Evolutionary conservation across 1,140 invertebrate species (phyloP).

Genomic region (Eulimnadia texana): DNA sequence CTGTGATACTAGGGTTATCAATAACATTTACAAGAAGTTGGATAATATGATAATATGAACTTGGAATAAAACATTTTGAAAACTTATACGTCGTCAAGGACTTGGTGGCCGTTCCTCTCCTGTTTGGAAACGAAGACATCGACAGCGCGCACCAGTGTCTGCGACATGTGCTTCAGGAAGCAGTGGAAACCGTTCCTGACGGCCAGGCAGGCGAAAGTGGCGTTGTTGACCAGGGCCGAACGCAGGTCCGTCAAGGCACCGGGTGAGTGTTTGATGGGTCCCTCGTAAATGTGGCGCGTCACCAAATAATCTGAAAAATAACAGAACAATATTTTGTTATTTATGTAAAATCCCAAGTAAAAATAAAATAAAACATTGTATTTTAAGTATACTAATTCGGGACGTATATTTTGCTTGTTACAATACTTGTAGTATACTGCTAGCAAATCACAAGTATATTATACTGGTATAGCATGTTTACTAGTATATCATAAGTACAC

Average conservation of each 20-base stretch:
- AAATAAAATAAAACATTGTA: not conserved
- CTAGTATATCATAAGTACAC: too few relatives aligned
- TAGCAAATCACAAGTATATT: too few relatives aligned
- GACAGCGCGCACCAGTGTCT: slow-evolving; percentile 77
- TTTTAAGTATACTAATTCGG: too few relatives aligned
- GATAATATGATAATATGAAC: not conserved
- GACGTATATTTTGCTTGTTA: too few relatives aligned
- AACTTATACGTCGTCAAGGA: slow-evolving; percentile 63
- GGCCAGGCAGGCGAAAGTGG: slow-evolving; percentile 94
- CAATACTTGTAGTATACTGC: too few relatives aligned
- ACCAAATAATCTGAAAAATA: slow-evolving; percentile 70
- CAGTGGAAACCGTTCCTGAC: slow-evolving; percentile 94
- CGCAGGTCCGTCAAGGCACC: slow-evolving; percentile 92
- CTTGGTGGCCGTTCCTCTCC: slow-evolving; percentile 78
- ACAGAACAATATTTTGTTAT: not conserved
- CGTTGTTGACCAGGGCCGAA: slow-evolving; percentile 97
- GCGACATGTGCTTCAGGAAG: slow-evolving; percentile 82
- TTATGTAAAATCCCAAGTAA: not conserved
- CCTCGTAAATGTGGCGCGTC: slow-evolving; percentile 91
- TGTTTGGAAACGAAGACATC: slow-evolving; percentile 89
- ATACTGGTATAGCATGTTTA: too few relatives aligned
- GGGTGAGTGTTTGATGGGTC: slow-evolving; percentile 76
- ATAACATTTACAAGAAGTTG: slow-evolving; percentile 21
- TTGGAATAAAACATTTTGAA: not conserved
- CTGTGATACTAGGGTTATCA: not conserved